Conservation (phyloP, 1,140 invertebrate genomes). For the Aphelenchoides fujianensis region DNA sequence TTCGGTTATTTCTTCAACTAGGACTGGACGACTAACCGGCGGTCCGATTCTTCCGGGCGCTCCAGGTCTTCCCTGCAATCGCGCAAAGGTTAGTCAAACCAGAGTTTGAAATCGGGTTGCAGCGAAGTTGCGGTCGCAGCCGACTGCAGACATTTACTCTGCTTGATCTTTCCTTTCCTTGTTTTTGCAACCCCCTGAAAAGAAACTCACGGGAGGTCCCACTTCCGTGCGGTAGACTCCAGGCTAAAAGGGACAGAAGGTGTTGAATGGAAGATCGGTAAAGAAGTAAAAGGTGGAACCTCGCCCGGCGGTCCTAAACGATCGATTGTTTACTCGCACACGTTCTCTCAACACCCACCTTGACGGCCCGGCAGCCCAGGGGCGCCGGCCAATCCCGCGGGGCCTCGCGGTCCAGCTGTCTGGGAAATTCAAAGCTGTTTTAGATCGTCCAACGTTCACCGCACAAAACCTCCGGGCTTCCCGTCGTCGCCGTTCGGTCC, state of each 20-base stretch:
- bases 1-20: too few relatives aligned
- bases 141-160: not conserved
- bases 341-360: too few relatives aligned
- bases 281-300: too few relatives aligned
- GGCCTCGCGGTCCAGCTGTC: constrained; percentile 29
- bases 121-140: too few relatives aligned
- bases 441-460: not conserved
- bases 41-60: constrained; percentile 19
- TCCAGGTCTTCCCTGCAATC: constrained; percentile 24
- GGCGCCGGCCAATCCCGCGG: constrained; percentile 36
- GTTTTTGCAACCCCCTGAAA: too few relatives aligned
- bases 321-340: too few relatives aligned
- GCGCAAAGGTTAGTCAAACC: too few relatives aligned
- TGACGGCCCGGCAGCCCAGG: constrained; percentile 37
- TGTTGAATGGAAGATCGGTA: too few relatives aligned
- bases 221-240: constrained; percentile 44
- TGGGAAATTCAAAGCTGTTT: not conserved
- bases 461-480: constrained; percentile 21
- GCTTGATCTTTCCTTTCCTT: constrained; percentile 24
- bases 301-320: too few relatives aligned
- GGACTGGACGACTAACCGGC: too few relatives aligned
- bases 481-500: not conserved
- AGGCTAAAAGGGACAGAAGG: too few relatives aligned
- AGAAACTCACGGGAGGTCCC: constrained; percentile 42
- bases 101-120: too few relatives aligned